These are phyloP conservation scores for Diabrotica virgifera DNA, from an alignment of 1,140 invertebrate genomes.

Conservation along the genomic window DNA sequence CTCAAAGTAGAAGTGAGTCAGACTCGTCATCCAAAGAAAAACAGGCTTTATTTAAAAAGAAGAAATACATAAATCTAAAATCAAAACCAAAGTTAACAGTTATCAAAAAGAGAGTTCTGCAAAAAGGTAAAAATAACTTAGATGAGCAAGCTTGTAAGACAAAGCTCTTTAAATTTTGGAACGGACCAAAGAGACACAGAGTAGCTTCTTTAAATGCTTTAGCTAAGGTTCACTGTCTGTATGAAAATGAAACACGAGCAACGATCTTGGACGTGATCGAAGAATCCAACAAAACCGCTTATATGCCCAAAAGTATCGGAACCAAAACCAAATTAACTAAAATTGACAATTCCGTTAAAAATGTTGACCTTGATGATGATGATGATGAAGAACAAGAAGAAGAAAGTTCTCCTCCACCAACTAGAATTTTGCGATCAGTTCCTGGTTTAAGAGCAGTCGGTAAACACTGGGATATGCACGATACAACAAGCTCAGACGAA, in stretches of 20 bases:
- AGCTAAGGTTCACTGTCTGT: slow-evolving; percentile 89
- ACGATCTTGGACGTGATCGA: slow-evolving; percentile 61
- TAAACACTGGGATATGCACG: slow-evolving; percentile 78
- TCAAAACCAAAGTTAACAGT: slow-evolving; percentile 31
- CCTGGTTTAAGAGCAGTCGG: slow-evolving; percentile 72
- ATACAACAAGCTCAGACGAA: slow-evolving; percentile 56
- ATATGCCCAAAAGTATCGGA: slow-evolving; percentile 29
- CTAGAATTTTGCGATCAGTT: slow-evolving; percentile 66
- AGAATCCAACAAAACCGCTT: slow-evolving; percentile 40
- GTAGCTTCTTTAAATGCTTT: slow-evolving; percentile 86
- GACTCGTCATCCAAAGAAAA: neutral
- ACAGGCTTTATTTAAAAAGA: slow-evolving; percentile 6
- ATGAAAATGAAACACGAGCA: slow-evolving; percentile 80
- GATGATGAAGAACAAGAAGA: slow-evolving; percentile 40
- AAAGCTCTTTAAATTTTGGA: slow-evolving; percentile 59
- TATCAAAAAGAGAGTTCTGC: slow-evolving; percentile 35
- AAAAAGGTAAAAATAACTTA: slow-evolving; percentile 29
- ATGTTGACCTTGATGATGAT: slow-evolving; percentile 50
- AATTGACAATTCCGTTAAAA: slow-evolving; percentile 32
- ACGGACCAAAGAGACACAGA: slow-evolving; percentile 73
- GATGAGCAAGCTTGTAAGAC: slow-evolving; percentile 46
- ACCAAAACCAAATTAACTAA: slow-evolving; percentile 1
- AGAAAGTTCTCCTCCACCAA: slow-evolving; percentile 25
- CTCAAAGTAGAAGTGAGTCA: neutral
- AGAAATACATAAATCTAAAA: slow-evolving; percentile 20